Conservation (phyloP, 2,113 vertebrate genomes). For the Circaetus cinerascens region DNA sequence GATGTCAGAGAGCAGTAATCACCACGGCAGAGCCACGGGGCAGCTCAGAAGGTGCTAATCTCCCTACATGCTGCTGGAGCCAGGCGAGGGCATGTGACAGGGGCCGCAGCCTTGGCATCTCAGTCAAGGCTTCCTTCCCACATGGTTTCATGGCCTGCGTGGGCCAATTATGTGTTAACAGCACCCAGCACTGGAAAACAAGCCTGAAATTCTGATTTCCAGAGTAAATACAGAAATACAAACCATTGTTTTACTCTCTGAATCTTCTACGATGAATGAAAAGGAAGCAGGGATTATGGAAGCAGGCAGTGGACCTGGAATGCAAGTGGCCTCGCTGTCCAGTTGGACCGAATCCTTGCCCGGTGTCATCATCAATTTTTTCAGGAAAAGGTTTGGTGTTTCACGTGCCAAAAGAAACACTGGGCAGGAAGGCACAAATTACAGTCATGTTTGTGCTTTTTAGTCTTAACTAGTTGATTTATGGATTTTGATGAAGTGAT, state of each 20-base stretch:
- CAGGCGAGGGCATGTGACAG: not conserved
- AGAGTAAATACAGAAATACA: not conserved
- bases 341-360: not conserved
- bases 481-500: slow-evolving; percentile 63
- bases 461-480: slow-evolving; percentile 52
- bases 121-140: not conserved
- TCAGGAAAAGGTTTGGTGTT: slow-evolving; percentile 65
- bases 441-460: slow-evolving; percentile 55
- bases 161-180: not conserved
- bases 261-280: not conserved
- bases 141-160: not conserved
- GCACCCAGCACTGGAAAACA: not conserved
- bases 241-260: not conserved
- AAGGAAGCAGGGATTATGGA: slow-evolving; percentile 4
- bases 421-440: slow-evolving; percentile 71
- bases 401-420: slow-evolving; percentile 59
- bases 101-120: not conserved
- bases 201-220: not conserved
- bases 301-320: not conserved
- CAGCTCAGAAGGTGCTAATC: not conserved
- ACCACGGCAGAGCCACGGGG: rapidly evolving
- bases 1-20: not conserved
- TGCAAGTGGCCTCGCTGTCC: not conserved
- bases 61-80: rapidly evolving
- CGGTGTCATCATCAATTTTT: slow-evolving; percentile 6